Evolutionary conservation across 2,113 vertebrate species (phyloP), one percentile per base, ranked within the genome.

Genomic region (Pogonocichla stellata): DNA sequence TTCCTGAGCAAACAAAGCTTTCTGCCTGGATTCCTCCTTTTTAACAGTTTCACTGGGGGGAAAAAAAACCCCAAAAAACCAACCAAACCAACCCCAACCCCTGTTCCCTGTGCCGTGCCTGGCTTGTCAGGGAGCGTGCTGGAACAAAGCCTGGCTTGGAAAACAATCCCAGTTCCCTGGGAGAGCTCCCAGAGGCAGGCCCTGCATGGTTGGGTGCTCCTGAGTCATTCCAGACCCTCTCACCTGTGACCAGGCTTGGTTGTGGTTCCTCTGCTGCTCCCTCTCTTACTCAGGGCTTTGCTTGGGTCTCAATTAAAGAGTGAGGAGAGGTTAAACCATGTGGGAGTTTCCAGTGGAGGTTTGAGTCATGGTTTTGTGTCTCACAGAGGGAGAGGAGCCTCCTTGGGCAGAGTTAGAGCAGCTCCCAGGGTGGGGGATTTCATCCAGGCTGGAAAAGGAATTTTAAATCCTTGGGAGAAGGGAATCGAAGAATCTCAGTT

Each of bases 1-100:
- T 31, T 12, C 62, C 62, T 91, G 72, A 74, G 33, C 77, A 85
- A 87, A 13, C 87, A 92, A 40, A 96, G 19, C 58, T 64, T 94
- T 83, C 78, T 77, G 73, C 92, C 86, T 90, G 90, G 67, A 81
- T 96, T 95, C 96, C 96, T 95, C 94, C 29, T 84, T 92, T 96
- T 93, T 88, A 93, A 90, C 79, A 58, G 43, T 91, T 97, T 86
- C 87, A 56, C 64, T 33, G 79, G 70, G 26, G 73, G 64, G 3
- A 1, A 16, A 17, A 51, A 79, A 20, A 3, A 20, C 16, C 4
- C 29, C 8, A 51, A 17, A 14, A 53, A 28, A 5, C 4, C 13
- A 45, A 20, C 24, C 23, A 48, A 26, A 15, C 29, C 26, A 22
- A 4, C 31, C 20, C 10, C 42, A 31, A 20, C 0, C 29, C 15